Conservation (phyloP, 2,888 invertebrate genomes). For the Cataglyphis livida region DNA sequence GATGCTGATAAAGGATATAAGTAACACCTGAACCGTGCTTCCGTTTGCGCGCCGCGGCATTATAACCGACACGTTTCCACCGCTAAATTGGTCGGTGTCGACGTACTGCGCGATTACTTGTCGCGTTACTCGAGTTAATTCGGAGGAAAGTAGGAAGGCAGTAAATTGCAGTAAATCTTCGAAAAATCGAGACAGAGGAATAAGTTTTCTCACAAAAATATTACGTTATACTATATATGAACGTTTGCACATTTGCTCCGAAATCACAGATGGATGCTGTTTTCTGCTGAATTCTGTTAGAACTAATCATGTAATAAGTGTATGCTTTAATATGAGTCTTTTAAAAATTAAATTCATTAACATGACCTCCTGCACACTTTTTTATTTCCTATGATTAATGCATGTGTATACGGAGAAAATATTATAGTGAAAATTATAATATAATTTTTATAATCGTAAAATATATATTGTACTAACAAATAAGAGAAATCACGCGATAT, state of each 20-base stretch:
- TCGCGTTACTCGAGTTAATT: slow-evolving; percentile 16
- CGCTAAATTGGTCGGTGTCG: slow-evolving; percentile 51
- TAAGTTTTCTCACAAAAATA: neutral
- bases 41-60: slow-evolving; percentile 67
- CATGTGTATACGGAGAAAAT: neutral
- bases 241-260: neutral
- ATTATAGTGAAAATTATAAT: neutral
- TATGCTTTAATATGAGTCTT: neutral
- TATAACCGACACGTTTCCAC: slow-evolving; percentile 18
- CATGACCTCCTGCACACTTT: neutral
- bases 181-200: neutral
- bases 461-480: too few species aligned
- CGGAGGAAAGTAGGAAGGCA: neutral
- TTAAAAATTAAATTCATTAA: neutral
- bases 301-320: neutral
- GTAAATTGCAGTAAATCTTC: neutral
- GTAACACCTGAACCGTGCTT: slow-evolving; percentile 82
- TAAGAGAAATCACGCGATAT: too few species aligned
- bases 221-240: neutral
- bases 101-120: slow-evolving; percentile 3
- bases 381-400: neutral
- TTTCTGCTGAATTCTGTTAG: slow-evolving; percentile 8
- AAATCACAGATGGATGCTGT: neutral
- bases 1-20: slow-evolving; percentile 81
- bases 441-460: too few species aligned